A percentile compares a stretch with the other conserved stretches of the same genome.
Conservation (phyloP, 2,888 invertebrate genomes). For the Leptarthrus brevirostris region DNA sequence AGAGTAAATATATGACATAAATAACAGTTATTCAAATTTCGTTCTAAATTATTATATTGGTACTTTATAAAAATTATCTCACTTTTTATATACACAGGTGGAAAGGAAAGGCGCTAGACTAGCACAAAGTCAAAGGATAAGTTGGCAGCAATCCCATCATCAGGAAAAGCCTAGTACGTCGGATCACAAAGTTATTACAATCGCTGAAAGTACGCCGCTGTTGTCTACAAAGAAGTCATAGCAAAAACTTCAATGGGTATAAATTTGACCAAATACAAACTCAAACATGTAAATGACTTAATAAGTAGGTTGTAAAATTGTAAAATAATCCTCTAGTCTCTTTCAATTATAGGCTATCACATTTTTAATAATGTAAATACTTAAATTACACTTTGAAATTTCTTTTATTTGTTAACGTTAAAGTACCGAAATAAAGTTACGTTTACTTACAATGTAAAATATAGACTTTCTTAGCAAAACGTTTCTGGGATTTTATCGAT, state of each 20-base stretch:
- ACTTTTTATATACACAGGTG: too few relatives aligned
- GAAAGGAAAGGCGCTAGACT: conserved; percentile 24
- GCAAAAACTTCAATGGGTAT: conserved; percentile 66
- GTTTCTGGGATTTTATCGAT: too few relatives aligned
- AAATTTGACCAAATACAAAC: conserved; percentile 52
- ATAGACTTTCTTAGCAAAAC: too few relatives aligned
- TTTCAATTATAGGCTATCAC: conserved; percentile 25
- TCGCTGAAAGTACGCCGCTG: conserved; percentile 66
- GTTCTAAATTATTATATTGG: too few relatives aligned
- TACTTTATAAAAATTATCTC: too few relatives aligned
- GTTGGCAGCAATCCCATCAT: conserved; percentile 32
- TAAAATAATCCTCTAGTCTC: conserved; percentile 41
- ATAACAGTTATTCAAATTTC: too few relatives aligned
- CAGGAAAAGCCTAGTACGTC: conserved; percentile 40
- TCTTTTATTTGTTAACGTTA: too few relatives aligned
- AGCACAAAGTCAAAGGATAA: conserved; percentile 50
- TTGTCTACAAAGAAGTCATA: conserved; percentile 65
- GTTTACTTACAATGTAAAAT: too few relatives aligned
- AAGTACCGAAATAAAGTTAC: too few relatives aligned
- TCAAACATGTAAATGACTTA: conserved; percentile 2
- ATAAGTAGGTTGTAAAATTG: conserved; percentile 30
- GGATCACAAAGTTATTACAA: conserved; percentile 60
- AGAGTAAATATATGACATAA: too few relatives aligned
- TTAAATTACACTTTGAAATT: neutral
- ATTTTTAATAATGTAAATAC: conserved; percentile 20